Evolutionary conservation across 2,797 vertebrate species (phyloP), one percentile per base, ranked within the genome.

Genomic region (Lagocephalus sceleratus): DNA sequence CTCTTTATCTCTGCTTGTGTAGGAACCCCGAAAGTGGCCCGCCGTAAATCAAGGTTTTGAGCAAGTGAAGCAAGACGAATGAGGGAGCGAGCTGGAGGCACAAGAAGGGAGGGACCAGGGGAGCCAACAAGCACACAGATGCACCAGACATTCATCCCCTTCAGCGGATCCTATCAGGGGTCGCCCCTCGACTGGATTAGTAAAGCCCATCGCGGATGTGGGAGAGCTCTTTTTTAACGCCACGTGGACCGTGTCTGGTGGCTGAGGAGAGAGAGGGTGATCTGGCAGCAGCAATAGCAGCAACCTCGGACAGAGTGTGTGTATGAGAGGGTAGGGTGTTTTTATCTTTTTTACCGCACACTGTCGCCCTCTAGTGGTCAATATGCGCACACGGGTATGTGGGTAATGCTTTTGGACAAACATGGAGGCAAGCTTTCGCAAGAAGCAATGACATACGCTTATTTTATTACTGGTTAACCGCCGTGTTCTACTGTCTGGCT

Each of bases 281-380:
- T 66, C 38, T 57, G 75, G 76, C 81, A 78, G 82, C 80, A 83
- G 75, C 71, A 86, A 71, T 68, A 84, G 75, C 79, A 85, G 77
- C 70, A 63, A 59, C 74, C 39, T 63, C 38, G 60, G 59, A 67
- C 67, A 54, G 38, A 51, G 54, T 56, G 0, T 67, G 57, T 26
- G 65, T 52, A 49, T 63, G 64, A 80, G 65, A 75, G 70, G 59
- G 58, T 44, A 32, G 41, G n/a, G 50, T 68, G 6, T 14, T 16
- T 23, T 3, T 14, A 10, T 10, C 20, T 54, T 76, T 57, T 73
- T 49, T 11, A 1, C 51, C 63, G 72, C 54, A 59, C 79, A 68
- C 57, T 6, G 6, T 8, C 48, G 32, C 82, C 84, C 68, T 68
- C 79, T 68, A 53, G 76, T 80, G 85, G 82, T 55, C 62, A 46